Evolutionary conservation across 1,140 invertebrate species (phyloP).

Genomic region (Ips typographus): DNA sequence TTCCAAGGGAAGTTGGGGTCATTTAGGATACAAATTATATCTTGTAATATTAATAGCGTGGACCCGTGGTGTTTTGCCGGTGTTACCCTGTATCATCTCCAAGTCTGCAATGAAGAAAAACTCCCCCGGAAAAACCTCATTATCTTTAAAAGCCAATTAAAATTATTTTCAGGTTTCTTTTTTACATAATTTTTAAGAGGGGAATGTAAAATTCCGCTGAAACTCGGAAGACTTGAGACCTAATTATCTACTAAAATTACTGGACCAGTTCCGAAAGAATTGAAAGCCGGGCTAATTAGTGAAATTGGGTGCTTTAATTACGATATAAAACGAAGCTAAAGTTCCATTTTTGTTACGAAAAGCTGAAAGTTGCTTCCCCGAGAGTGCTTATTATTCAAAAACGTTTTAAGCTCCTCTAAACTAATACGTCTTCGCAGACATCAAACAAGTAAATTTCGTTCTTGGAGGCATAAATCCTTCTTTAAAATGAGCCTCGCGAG

Average conservation of each 20-base stretch:
- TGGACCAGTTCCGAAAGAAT: neutral
- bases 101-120: neutral
- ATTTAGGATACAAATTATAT: constrained; percentile 32
- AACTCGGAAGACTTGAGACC: too few species aligned
- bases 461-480: neutral
- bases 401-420: neutral
- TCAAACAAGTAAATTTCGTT: constrained; percentile 3
- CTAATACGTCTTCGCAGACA: neutral
- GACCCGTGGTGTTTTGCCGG: constrained; percentile 3
- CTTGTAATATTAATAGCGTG: constrained; percentile 30
- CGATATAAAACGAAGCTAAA: too few species aligned
- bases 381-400: neutral
- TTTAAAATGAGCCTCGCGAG: neutral
- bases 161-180: too few species aligned
- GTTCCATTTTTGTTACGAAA: too few species aligned
- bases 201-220: too few species aligned
- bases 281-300: neutral
- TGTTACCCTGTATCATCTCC: neutral
- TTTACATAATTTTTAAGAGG: too few species aligned
- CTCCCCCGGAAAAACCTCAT: neutral
- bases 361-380: neutral
- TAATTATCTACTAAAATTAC: neutral
- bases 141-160: neutral
- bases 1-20: constrained; percentile 26
- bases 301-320: neutral